Conservation (phyloP, 2,113 vertebrate species). For the Gavia stellata region DNA sequence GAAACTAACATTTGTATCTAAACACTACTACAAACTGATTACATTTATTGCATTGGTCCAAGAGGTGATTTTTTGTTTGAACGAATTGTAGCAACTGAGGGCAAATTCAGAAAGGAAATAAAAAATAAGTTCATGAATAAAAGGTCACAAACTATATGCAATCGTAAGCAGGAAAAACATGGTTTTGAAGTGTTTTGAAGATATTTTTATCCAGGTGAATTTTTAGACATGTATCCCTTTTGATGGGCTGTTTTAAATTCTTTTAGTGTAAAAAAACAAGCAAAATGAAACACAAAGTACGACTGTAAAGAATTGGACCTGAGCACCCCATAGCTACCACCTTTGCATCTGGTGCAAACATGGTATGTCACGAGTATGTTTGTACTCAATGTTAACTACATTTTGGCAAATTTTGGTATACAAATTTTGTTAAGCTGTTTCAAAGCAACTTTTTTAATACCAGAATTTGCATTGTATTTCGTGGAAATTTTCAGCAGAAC, state of each 20-base stretch:
- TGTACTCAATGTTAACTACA: not conserved
- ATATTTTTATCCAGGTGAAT: not conserved
- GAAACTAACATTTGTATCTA: not conserved
- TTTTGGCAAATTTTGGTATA: not conserved
- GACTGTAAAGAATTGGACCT: not conserved
- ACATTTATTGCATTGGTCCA: not conserved
- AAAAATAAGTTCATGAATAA: not conserved
- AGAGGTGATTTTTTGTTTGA: not conserved
- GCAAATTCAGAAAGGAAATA: not conserved
- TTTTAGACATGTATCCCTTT: not conserved
- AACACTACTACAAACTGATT: not conserved
- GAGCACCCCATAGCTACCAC: not conserved
- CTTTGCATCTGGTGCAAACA: not conserved
- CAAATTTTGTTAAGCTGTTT: not conserved
- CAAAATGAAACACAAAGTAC: not conserved
- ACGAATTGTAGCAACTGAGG: not conserved
- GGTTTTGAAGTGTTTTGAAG: not conserved
- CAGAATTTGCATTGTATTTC: not conserved
- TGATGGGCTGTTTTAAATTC: not conserved
- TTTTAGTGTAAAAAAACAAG: not conserved
- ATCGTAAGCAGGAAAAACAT: not conserved
- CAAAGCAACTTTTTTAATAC: not conserved
- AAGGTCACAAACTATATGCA: not conserved
- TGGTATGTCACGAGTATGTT: not conserved
- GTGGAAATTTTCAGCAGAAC: not conserved